Conservation (phyloP, 2,113 vertebrate genomes). For the Atractosteus spatula region DNA sequence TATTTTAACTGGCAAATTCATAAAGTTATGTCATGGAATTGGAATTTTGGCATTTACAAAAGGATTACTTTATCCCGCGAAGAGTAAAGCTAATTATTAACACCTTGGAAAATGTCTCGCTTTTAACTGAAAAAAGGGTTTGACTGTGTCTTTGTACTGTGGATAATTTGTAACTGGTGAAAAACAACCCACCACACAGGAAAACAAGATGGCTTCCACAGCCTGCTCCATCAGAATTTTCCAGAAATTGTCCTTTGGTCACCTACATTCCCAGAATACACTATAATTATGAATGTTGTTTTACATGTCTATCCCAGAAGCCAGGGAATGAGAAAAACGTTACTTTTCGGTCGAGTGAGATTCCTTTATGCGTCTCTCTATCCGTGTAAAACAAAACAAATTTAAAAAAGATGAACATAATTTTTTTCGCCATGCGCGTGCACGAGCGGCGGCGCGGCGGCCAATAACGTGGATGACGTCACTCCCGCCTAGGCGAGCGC, state of each 20-base stretch:
- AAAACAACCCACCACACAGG: neutral
- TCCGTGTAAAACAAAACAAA: neutral
- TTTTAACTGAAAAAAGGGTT: neutral
- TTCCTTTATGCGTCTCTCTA: neutral
- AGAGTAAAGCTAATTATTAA: too few species aligned
- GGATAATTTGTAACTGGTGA: neutral
- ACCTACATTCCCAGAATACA: neutral
- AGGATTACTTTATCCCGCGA: neutral
- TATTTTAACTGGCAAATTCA: too few species aligned
- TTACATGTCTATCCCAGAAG: neutral
- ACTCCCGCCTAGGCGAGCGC: slow-evolving; percentile 44
- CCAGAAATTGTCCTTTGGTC: slow-evolving; percentile 5
- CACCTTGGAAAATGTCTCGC: neutral
- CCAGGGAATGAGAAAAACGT: neutral
- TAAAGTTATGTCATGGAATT: neutral
- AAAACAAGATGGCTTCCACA: slow-evolving; percentile 66
- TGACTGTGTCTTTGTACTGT: neutral
- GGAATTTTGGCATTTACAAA: neutral
- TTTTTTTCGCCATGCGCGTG: slow-evolving; percentile 53
- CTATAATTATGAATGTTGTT: neutral
- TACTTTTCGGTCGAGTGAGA: neutral
- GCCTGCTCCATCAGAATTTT: slow-evolving; percentile 1
- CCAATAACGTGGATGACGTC: slow-evolving; percentile 46
- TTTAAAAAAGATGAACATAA: slow-evolving; percentile 18
- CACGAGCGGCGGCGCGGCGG: slow-evolving; percentile 35